Base-by-base conservation (phyloP, 2,888 invertebrate species). In the Cetonia aurata region DNA sequence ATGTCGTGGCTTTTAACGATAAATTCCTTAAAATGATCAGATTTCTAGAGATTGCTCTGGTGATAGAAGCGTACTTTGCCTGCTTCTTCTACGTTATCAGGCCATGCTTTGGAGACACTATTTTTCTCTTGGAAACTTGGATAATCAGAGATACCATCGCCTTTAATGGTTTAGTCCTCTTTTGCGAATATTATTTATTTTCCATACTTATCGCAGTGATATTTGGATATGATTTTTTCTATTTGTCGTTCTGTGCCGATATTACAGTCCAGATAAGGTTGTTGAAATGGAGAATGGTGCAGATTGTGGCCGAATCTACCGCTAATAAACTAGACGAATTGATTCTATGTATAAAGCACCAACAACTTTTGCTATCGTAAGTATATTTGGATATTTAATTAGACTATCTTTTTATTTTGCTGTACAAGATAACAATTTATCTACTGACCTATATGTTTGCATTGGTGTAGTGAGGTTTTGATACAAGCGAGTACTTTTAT, bases 161-260 rank as follows among this genome's bases (percentile, higher is more conserved):
- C 10, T 57, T 57, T 3, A 37, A 57, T 19, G 48, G 31, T 15
- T 13, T 57, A 10, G 48, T 57, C 17, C 46, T 68, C 12, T 41
- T 57, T 48, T 57, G 31, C 13, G 46, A 57, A 15, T 68, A 68
- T 46, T 57, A 68, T 33, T 57, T 53, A 15, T 68, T 68, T 37
- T 46, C 33, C 19, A 33, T 68, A 6, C 48, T 17, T 1, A 33
- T 57, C 10, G 46, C 46, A 4, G 17, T 56, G 12, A 48, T 42
- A 0, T 42, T 69, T 31, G 69, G 62, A 6, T 69, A 62, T 10
- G 69, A 69, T 33, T 62, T 52, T n/a, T 31, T 69, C 12, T 69
- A 69, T 15, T 10, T 69, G 10, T 62, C 60, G 6, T 13, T 69
- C 13, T 69, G 69, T 44, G 41, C 31, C 3, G 60, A 69, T 33